Percentiles rank a stretch among this genome's conserved stretches.
phyloP scores from a whole-genome alignment of 2,113 vertebrate genomes.

The Neotoma lepida region DNA sequence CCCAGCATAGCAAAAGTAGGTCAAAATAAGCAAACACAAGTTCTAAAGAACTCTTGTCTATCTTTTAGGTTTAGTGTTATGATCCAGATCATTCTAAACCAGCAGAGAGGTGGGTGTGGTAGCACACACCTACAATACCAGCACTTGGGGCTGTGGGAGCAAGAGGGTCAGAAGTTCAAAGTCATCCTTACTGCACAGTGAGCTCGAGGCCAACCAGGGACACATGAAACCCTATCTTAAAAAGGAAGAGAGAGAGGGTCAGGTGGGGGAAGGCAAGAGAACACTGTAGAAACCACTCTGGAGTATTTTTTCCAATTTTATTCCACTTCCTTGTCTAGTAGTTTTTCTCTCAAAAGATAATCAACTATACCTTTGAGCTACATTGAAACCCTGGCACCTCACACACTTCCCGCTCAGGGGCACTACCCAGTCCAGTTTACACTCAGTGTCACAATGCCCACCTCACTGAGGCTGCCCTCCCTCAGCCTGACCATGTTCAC shows the following conservation, averaged over 20 bases:
- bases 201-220: background rate
- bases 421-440: background rate
- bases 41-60: background rate
- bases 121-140: background rate
- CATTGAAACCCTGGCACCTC: background rate
- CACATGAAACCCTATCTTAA: background rate
- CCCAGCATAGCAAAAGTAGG: background rate
- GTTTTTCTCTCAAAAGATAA: background rate
- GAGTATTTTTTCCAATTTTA: background rate
- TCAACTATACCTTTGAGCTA: background rate
- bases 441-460: accelerated
- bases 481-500: accelerated
- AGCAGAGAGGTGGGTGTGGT: background rate
- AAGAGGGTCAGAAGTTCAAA: background rate
- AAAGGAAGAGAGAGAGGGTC: too few species aligned
- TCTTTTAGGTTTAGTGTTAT: background rate
- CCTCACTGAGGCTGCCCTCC: background rate
- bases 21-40: background rate
- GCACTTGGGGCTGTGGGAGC: background rate
- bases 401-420: background rate
- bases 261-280: too few species aligned
- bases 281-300: background rate
- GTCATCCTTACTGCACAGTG: background rate
- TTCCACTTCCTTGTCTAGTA: background rate
- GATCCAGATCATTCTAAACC: background rate